Evolutionary conservation across 2,888 invertebrate species (phyloP), one percentile per base, ranked within the genome.

Genomic region (Ochropleura leucogaster): DNA sequence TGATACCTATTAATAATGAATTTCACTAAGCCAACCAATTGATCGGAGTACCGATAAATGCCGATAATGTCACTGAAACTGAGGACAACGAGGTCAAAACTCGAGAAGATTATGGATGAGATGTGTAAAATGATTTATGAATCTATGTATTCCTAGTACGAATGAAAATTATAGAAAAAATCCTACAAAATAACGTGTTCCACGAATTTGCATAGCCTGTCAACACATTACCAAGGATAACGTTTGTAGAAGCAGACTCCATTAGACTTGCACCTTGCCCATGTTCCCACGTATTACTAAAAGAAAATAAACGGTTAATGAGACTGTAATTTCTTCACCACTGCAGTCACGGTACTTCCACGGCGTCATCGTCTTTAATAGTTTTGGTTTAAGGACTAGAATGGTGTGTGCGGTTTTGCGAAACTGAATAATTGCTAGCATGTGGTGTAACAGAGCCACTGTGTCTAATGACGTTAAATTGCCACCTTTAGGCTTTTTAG

Each of bases 391-490:
- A 81, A 74, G 66, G 74, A 66, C 72, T 53, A 73, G 40, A 84
- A 85, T 85, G 72, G 71, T 66, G 64, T 79, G 72, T 82, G 80
- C 65, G 69, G 84, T 86, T 83, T 85, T 74, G 70, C 80, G 75
- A 81, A 82, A 84, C 74, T 74, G 20, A 57, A 72, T 83, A 85
- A 84, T 87, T 85, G 84, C 77, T 72, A 71, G 68, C 73, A 64
- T 83, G 57, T 81, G 79, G 75, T 83, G 75, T 85, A 80, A 87
- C 57, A 78, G 68, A 87, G 68, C 79, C 80, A 79, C 78, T 75
- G 78, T 78, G 62, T 77, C 69, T 88, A 88, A 89, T 88, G 85
- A 87, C 77, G 51, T 67, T 72, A 89, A 89, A 88, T 89, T 90
- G 80, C 68, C 80, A 82, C 82, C 77, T 82, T 75, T 70, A 66